Percentiles rank a stretch among this genome's conserved stretches.
These are phyloP conservation scores for Drepana falcataria DNA, from an alignment of 2,888 invertebrate species.

Conservation along the genomic window DNA sequence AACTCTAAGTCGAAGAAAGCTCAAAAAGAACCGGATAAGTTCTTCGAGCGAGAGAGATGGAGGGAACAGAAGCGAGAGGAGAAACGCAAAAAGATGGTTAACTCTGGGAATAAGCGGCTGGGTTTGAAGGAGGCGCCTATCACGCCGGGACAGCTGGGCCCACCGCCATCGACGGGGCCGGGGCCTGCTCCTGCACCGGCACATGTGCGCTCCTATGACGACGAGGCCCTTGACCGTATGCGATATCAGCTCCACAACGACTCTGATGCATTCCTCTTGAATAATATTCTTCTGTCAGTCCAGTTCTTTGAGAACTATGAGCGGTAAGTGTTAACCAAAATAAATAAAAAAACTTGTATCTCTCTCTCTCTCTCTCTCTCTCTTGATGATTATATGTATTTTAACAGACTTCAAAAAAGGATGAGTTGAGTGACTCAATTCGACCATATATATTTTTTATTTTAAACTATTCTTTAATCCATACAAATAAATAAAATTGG, in stretches of 20 bases:
- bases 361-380: background rate
- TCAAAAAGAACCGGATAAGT: slow-evolving; percentile 59
- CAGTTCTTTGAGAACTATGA: slow-evolving; percentile 90
- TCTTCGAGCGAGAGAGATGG: slow-evolving; percentile 62
- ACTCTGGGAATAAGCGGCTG: slow-evolving; percentile 39
- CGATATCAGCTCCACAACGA: slow-evolving; percentile 79
- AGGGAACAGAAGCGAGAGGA: slow-evolving; percentile 56
- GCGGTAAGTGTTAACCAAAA: slow-evolving; percentile 70
- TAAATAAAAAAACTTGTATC: slow-evolving; percentile 1
- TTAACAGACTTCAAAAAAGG: too few relatives aligned
- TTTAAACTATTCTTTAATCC: too few relatives aligned
- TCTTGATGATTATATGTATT: too few relatives aligned
- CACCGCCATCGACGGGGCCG: slow-evolving; percentile 24
- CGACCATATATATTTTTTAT: too few relatives aligned
- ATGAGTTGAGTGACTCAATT: too few relatives aligned
- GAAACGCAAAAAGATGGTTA: slow-evolving; percentile 42
- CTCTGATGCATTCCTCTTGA: slow-evolving; percentile 84
- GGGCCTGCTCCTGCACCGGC: slow-evolving; percentile 40
- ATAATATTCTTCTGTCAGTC: slow-evolving; percentile 85
- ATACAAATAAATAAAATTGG: too few relatives aligned
- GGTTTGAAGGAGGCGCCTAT: slow-evolving; percentile 43
- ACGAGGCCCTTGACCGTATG: slow-evolving; percentile 77
- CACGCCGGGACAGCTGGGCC: slow-evolving; percentile 25
- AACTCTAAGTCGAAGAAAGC: slow-evolving; percentile 60
- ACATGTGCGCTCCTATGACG: slow-evolving; percentile 64